Percentiles rank a stretch among this genome's conserved stretches.
phyloP scores from a whole-genome alignment of 2,113 vertebrate genomes.

The Salvelinus sp. region DNA sequence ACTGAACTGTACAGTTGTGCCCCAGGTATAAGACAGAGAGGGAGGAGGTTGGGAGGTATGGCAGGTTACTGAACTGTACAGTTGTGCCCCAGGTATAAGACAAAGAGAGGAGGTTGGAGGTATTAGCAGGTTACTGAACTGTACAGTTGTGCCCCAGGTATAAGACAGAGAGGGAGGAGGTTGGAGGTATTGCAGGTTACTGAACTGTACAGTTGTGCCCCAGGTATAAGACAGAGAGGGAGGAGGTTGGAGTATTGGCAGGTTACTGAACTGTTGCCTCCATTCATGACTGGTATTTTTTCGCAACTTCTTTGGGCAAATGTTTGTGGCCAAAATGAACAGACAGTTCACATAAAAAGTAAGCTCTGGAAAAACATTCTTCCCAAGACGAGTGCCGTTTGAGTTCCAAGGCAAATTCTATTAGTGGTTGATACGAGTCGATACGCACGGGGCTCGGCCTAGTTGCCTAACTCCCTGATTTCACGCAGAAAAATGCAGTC shows the following conservation, averaged over 20 bases:
- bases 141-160: neutral
- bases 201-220: neutral
- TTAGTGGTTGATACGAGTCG: constrained; percentile 12
- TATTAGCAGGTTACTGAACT: too few relatives aligned
- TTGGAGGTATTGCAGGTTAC: too few relatives aligned
- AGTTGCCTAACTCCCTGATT: constrained; percentile 1
- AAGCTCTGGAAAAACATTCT: neutral
- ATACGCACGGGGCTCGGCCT: neutral
- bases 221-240: too few relatives aligned
- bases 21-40: too few relatives aligned
- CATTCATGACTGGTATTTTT: too few relatives aligned
- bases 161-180: too few relatives aligned
- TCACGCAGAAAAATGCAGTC: constrained; percentile 6
- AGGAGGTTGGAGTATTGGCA: too few relatives aligned
- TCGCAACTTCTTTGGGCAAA: too few relatives aligned
- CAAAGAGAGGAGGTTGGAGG: too few relatives aligned
- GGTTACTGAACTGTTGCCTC: too few relatives aligned
- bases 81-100: too few relatives aligned
- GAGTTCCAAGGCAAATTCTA: neutral
- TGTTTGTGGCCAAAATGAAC: neutral
- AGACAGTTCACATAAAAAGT: neutral
- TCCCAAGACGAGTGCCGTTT: neutral
- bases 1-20: neutral
- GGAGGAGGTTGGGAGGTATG: too few relatives aligned
- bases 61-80: neutral